phyloP scores from a whole-genome alignment of 1,140 invertebrate species.

The Trigoniulus corallinus region DNA sequence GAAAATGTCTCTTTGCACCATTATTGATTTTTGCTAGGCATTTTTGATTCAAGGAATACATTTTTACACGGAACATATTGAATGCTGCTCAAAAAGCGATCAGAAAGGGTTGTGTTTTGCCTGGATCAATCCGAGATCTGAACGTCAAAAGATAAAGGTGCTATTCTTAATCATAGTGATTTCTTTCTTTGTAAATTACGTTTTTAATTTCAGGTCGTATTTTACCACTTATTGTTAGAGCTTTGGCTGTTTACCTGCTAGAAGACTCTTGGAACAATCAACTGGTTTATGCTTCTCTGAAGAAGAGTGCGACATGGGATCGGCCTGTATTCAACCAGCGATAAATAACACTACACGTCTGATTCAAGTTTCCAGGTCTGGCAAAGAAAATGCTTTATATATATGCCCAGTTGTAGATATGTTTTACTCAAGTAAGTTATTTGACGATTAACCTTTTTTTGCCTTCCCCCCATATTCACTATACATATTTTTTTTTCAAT shows the following conservation, averaged over 20 bases:
- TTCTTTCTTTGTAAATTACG: background rate
- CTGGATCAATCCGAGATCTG: background rate
- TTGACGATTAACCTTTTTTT: no score
- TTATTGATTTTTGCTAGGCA: no score
- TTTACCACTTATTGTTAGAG: no score
- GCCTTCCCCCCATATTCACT: no score
- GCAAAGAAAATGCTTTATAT: background rate
- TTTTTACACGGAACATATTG: no score
- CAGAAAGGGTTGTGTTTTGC: background rate
- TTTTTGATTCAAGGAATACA: no score
- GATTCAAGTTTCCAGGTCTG: background rate
- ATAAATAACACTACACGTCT: constrained; percentile 16
- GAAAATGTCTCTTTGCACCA: no score
- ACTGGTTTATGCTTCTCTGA: background rate
- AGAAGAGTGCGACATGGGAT: constrained; percentile 23
- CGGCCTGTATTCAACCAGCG: background rate
- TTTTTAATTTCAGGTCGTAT: background rate
- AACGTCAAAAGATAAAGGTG: background rate
- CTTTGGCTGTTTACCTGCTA: background rate
- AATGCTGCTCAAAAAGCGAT: background rate
- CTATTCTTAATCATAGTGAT: background rate
- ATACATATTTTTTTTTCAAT: no score
- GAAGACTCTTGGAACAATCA: background rate
- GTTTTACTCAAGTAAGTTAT: background rate
- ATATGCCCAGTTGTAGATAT: background rate